Conservation (phyloP, 2,888 invertebrate genomes). For the Pollenia griseotomentosa region DNA sequence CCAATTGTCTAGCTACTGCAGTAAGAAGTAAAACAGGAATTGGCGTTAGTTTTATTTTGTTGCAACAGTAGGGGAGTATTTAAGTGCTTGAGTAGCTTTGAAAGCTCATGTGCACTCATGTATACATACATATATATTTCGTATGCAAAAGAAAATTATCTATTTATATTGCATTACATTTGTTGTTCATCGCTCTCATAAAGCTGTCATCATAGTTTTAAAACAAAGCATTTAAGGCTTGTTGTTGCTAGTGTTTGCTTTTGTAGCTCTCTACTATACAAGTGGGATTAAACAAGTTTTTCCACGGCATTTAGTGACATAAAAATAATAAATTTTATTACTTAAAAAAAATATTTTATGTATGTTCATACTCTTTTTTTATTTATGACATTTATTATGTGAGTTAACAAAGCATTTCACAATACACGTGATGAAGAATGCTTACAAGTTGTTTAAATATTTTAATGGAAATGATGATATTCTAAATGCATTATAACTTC, state of each 20-base stretch:
- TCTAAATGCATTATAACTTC: not conserved
- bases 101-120: not conserved
- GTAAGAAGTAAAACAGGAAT: not conserved
- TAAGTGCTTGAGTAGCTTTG: constrained; percentile 13
- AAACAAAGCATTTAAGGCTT: constrained; percentile 48
- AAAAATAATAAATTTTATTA: constrained; percentile 43
- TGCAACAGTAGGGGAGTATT: not conserved
- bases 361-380: constrained; percentile 42
- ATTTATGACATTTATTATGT: constrained; percentile 25
- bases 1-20: not conserved
- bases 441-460: constrained; percentile 10
- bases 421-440: not conserved
- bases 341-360: constrained; percentile 22
- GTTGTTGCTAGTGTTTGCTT: not conserved
- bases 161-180: constrained; percentile 27
- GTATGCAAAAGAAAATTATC: not conserved
- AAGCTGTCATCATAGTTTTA: constrained; percentile 62
- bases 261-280: constrained; percentile 9
- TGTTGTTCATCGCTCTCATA: constrained; percentile 52
- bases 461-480: constrained; percentile 28
- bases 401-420: not conserved
- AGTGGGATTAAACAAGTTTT: constrained; percentile 50
- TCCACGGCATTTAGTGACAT: constrained; percentile 31
- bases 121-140: not conserved
- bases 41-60: not conserved